Percentiles rank a stretch among this genome's conserved stretches.
Evolutionary conservation across 2,797 vertebrate genomes (phyloP).

Genomic region (Phylloscopus collybita): DNA sequence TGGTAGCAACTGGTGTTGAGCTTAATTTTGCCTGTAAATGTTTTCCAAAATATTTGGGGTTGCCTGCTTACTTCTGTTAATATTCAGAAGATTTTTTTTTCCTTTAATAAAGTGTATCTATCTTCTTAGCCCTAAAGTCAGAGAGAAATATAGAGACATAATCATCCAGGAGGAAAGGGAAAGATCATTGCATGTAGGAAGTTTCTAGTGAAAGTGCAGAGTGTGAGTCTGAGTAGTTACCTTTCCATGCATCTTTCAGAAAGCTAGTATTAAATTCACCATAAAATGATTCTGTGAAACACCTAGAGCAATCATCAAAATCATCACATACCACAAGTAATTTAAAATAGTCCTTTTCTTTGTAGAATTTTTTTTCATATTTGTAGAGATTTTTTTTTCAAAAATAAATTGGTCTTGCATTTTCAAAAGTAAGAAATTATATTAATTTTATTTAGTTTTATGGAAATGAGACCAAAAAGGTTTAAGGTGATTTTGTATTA

Average conservation of each 20-base stretch:
- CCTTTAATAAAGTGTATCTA: background rate
- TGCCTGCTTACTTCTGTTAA: background rate
- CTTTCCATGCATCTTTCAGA: background rate
- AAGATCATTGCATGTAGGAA: background rate
- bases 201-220: background rate
- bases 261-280: background rate
- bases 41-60: background rate
- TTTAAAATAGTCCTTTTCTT: background rate
- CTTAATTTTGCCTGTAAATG: background rate
- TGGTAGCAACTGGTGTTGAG: background rate
- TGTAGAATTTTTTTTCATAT: background rate
- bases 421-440: background rate
- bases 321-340: background rate
- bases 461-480: background rate
- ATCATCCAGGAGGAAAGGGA: background rate
- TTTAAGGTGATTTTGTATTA: background rate
- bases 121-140: background rate
- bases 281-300: background rate
- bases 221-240: background rate
- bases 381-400: background rate
- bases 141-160: background rate
- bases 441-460: background rate
- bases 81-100: background rate
- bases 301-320: background rate
- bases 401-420: background rate